These are phyloP conservation scores for Argyrosomus regius DNA, from an alignment of 2,797 vertebrate species.

Conservation along the genomic window DNA sequence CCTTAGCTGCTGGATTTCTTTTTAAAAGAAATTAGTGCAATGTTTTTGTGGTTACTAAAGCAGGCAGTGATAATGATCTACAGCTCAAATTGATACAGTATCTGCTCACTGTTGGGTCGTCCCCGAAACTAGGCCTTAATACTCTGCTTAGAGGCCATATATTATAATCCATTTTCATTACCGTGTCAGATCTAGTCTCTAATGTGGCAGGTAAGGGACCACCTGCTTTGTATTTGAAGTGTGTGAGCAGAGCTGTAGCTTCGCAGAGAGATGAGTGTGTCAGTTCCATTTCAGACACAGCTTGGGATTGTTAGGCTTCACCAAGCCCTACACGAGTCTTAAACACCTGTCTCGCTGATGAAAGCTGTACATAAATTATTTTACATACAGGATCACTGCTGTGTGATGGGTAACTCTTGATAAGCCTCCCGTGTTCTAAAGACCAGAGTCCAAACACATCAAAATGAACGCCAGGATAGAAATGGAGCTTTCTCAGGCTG, in stretches of 20 bases:
- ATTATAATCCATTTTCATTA: conserved; percentile 68
- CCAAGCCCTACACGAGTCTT: conserved; percentile 59
- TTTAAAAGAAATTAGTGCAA: not conserved
- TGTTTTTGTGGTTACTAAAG: conserved; percentile 13
- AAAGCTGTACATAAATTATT: conserved; percentile 78
- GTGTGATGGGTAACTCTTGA: conserved; percentile 75
- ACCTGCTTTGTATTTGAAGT: conserved; percentile 71
- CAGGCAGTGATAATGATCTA: conserved; percentile 39
- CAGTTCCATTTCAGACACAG: conserved; percentile 74
- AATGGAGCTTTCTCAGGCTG: conserved; percentile 67
- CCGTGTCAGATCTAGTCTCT: conserved; percentile 55
- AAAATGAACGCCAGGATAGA: conserved; percentile 59
- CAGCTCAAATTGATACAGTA: conserved; percentile 15
- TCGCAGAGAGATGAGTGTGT: conserved; percentile 67
- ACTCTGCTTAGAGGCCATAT: conserved; percentile 50
- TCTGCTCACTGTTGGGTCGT: conserved; percentile 23
- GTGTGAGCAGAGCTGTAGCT: conserved; percentile 55
- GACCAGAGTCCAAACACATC: conserved; percentile 60
- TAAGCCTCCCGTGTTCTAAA: conserved; percentile 59
- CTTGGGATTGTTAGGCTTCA: conserved; percentile 69
- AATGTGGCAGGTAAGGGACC: conserved; percentile 72
- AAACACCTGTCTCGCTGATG: conserved; percentile 73
- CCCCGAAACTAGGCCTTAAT: conserved; percentile 38
- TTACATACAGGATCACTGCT: conserved; percentile 74
- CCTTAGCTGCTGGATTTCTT: conserved; percentile 17